A percentile compares a stretch with the other conserved stretches of the same genome.
Evolutionary conservation across 2,797 vertebrate species (phyloP).

Genomic region (Carapus acus): DNA sequence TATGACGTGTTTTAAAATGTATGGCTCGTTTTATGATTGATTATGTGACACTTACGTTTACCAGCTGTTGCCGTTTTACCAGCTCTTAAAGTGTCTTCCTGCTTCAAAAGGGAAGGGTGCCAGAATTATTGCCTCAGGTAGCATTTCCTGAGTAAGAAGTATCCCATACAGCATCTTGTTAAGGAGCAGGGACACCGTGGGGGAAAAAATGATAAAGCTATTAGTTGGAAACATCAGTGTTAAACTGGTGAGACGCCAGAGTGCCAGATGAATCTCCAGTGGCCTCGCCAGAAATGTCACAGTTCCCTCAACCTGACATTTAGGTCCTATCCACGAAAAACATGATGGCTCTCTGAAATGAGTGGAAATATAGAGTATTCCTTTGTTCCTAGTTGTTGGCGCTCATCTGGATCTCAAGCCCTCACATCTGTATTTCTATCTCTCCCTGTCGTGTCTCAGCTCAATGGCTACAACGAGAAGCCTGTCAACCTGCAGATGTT

Average conservation of each 20-base stretch:
- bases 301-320: slow-evolving; percentile 54
- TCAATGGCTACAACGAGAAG: slow-evolving; percentile 92
- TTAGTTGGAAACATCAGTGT: slow-evolving; percentile 46
- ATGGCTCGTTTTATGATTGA: background rate
- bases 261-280: slow-evolving; percentile 52
- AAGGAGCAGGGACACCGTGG: slow-evolving; percentile 6
- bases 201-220: slow-evolving; percentile 49
- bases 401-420: slow-evolving; percentile 34
- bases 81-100: slow-evolving; percentile 1
- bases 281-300: slow-evolving; percentile 52
- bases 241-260: slow-evolving; percentile 44
- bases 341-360: slow-evolving; percentile 33
- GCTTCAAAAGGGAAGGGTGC: slow-evolving; percentile 11
- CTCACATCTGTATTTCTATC: slow-evolving; percentile 48
- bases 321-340: slow-evolving; percentile 45
- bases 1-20: no score
- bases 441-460: slow-evolving; percentile 71
- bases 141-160: slow-evolving; percentile 26
- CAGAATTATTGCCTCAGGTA: slow-evolving; percentile 18
- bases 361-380: slow-evolving; percentile 44
- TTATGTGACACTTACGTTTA: background rate
- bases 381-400: slow-evolving; percentile 52
- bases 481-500: slow-evolving; percentile 98
- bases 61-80: background rate
- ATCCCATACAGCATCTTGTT: slow-evolving; percentile 22